A percentile compares a stretch with the other conserved stretches of the same genome.
Evolutionary conservation across 1,140 invertebrate species (phyloP).

Genomic region (Trypoxylus dichotomus): DNA sequence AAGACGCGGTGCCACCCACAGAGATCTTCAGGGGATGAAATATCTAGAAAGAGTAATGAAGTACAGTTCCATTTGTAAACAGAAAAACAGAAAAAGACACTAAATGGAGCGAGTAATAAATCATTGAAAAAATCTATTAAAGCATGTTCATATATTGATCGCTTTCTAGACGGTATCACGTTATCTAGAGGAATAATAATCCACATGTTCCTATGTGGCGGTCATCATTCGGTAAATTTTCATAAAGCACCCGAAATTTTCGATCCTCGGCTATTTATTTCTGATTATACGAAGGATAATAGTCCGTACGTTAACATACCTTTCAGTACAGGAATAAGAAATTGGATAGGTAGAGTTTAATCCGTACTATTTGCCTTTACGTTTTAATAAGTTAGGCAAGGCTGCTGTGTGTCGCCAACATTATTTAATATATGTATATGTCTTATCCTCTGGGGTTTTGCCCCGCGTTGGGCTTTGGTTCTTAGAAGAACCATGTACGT

Average conservation of each 20-base stretch:
- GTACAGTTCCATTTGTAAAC: neutral
- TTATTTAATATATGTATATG: too few species aligned
- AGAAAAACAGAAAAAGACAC: conserved; percentile 40
- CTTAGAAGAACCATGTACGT: too few species aligned
- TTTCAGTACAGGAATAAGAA: conserved; percentile 15
- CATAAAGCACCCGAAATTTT: conserved; percentile 5
- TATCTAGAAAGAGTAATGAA: conserved; percentile 42
- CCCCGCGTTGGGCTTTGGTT: too few species aligned
- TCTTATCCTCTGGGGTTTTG: too few species aligned
- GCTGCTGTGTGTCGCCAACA: too few species aligned
- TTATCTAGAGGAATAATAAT: conserved; percentile 58
- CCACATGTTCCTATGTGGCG: conserved; percentile 43
- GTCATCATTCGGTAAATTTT: neutral
- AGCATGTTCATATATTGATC: neutral
- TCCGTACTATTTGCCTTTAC: too few species aligned
- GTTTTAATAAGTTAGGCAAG: too few species aligned
- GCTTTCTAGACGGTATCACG: conserved; percentile 51
- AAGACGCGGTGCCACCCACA: neutral
- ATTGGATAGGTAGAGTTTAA: conserved; percentile 23
- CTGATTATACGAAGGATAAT: neutral
- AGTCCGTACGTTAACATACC: conserved; percentile 2
- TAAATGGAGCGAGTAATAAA: conserved; percentile 11
- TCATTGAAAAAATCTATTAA: neutral
- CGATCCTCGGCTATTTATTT: neutral
- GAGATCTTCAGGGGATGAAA: conserved; percentile 7